These are phyloP conservation scores for Capitella teleta DNA, from an alignment of 1,140 invertebrate species.

Conservation along the genomic window DNA sequence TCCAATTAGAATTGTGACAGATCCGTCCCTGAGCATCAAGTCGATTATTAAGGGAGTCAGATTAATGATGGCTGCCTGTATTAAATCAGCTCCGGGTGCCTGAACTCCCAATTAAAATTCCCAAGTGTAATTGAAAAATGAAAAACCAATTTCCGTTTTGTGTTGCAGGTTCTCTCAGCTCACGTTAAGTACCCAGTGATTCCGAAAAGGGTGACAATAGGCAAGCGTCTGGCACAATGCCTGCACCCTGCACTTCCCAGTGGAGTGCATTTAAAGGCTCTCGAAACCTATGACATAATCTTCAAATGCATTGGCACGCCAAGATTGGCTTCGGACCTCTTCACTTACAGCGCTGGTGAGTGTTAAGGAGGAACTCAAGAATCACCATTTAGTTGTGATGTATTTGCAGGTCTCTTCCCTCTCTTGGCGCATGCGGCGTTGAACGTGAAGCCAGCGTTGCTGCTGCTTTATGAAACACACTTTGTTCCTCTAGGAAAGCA, in stretches of 20 bases:
- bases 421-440: conserved; percentile 79
- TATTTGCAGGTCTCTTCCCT: conserved; percentile 79
- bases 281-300: conserved; percentile 88
- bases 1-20: too few species aligned
- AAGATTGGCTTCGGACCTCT: conserved; percentile 68
- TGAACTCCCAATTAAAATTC: too few species aligned
- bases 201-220: conserved; percentile 78
- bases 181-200: conserved; percentile 71
- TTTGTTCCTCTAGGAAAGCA: conserved; percentile 73
- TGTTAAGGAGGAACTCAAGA: background rate
- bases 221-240: conserved; percentile 86
- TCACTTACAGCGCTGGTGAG: conserved; percentile 59
- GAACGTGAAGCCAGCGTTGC: conserved; percentile 63
- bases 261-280: conserved; percentile 80
- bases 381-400: conserved; percentile 17
- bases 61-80: too few species aligned
- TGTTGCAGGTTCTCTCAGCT: conserved; percentile 5
- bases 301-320: conserved; percentile 81
- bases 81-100: too few species aligned
- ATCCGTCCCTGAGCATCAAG: too few species aligned
- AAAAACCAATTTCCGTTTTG: too few species aligned
- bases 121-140: too few species aligned
- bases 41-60: too few species aligned
- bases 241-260: conserved; percentile 83
- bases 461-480: conserved; percentile 84